Base-by-base conservation (phyloP, 2,113 vertebrate species). In the Ivindomyrus marchei region DNA sequence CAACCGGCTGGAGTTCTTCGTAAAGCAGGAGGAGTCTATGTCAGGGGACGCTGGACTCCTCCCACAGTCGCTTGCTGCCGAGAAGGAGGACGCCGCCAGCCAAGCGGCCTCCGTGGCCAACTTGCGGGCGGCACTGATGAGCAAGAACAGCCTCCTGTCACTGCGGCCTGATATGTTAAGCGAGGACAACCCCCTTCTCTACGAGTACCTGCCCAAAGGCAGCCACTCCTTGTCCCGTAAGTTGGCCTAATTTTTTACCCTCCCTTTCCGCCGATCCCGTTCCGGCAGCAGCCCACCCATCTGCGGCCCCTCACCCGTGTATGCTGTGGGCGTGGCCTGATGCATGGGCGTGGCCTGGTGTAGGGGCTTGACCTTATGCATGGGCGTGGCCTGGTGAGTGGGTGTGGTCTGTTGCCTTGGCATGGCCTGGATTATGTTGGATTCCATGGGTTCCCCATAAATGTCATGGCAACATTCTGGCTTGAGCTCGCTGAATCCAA, bases 81-180 rank as follows among this genome's bases (percentile, higher is more conserved):
- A 98, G 92, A 98, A 97, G 87, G 98, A 98, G 17, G 98, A 98
- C 0, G 94, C 91, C 0, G 94, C 96, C 0, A 94, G 93, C 56
- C 97, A 97, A 94, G 95, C 94, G 24, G 94, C 97, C 0, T 97
- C 97, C 0, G 98, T 99, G 4, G 97, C 98, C 94, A 99, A 98
- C 94, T 96, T 99, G 94, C 97, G 98, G 0, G 98, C 97, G 0
- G 98, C 98, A 0, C 97, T 99, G 93, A 97, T 99, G 97, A 99
- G 98, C 88, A 99, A 99, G 95, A 99, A 98, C 97, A 99, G 98
- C 93, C 93, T 99, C 95, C 94, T 99, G 94, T 98, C 98, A 0
- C 96, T 99, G 93, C 98, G 98, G 91, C 97, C 98, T 1, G 98
- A 99, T 91, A 94, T 98, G 96, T 96, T 99, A 89, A 97, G 97